phyloP scores from a whole-genome alignment of 2,113 vertebrate genomes.

The Microtus oregoni region DNA sequence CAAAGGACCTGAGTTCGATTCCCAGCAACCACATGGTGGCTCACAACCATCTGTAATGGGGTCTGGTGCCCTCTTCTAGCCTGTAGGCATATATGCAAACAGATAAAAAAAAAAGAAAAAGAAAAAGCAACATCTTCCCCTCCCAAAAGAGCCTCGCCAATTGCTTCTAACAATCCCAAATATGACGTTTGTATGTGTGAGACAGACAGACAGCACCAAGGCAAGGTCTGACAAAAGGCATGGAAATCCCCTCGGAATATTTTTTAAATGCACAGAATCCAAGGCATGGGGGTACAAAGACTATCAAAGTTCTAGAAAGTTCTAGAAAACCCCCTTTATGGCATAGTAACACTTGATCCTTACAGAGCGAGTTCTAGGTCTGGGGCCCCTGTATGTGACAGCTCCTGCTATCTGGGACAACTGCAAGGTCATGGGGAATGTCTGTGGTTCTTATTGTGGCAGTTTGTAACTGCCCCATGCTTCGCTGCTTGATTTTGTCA shows the following conservation, averaged over 20 bases:
- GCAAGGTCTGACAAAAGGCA: neutral
- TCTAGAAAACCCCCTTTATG: neutral
- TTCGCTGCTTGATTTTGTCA: neutral
- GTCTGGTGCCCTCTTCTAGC: no score
- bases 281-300: neutral
- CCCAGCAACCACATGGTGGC: no score
- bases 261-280: constrained; percentile 17
- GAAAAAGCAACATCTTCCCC: neutral
- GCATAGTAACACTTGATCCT: neutral
- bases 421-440: neutral
- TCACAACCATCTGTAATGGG: no score
- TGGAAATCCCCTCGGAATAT: neutral
- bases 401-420: neutral
- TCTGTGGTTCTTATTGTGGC: neutral
- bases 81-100: no score
- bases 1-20: no score
- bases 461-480: neutral
- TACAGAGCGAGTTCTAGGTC: neutral
- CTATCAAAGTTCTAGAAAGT: neutral
- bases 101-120: no score
- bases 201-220: neutral
- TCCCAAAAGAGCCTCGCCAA: neutral
- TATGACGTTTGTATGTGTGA: neutral
- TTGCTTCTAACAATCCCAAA: neutral
- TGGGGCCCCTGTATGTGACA: neutral